These are phyloP conservation scores for Lycia hirtaria DNA, from an alignment of 2,888 invertebrate species.

Conservation along the genomic window DNA sequence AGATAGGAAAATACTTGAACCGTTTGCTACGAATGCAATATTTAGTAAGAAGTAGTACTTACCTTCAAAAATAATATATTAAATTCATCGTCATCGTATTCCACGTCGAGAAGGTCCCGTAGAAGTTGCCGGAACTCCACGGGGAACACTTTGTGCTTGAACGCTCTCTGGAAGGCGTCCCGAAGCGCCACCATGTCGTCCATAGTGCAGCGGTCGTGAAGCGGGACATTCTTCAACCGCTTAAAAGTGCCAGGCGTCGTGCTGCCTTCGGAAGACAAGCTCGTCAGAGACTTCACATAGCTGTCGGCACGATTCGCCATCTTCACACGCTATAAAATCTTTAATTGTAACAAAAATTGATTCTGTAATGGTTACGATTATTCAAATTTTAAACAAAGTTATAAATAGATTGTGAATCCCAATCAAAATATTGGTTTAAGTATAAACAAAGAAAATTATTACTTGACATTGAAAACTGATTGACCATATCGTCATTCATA, in stretches of 20 bases:
- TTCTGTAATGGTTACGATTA: background rate
- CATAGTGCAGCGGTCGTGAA: conserved; percentile 76
- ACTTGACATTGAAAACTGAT: no score
- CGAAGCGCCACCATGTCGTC: conserved; percentile 76
- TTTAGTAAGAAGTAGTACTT: conserved; percentile 44
- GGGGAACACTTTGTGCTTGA: conserved; percentile 69
- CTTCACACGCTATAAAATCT: background rate
- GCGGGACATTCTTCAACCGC: conserved; percentile 61
- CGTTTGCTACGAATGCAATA: no score
- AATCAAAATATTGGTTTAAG: background rate
- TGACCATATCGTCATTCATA: no score
- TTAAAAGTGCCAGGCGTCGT: conserved; percentile 49
- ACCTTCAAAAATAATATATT: conserved; percentile 87
- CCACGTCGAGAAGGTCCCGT: conserved; percentile 71
- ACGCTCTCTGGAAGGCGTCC: conserved; percentile 73
- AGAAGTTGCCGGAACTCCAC: conserved; percentile 73
- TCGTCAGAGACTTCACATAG: conserved; percentile 65
- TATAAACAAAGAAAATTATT: no score
- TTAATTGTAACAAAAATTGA: background rate
- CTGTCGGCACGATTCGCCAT: conserved; percentile 62
- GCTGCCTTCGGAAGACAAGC: conserved; percentile 67
- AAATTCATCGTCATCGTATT: conserved; percentile 85
- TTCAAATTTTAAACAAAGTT: no score
- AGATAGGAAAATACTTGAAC: no score
- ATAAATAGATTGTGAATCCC: background rate